phyloP scores from a whole-genome alignment of 2,888 invertebrate species.

The Spatulosminthurus flaviceps region DNA sequence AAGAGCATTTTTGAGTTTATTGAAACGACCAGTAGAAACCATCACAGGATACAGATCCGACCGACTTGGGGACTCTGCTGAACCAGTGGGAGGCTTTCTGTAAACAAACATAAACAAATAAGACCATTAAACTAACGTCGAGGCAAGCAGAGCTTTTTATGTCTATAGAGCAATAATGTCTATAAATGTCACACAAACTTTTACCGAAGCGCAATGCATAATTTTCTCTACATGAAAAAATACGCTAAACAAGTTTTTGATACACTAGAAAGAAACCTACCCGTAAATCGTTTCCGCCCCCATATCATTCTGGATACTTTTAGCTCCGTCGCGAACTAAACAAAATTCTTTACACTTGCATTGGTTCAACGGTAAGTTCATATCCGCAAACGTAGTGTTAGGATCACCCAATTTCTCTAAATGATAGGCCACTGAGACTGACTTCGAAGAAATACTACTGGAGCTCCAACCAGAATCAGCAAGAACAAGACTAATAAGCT shows the following conservation, averaged over 20 bases:
- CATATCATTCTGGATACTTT: constrained; percentile 58
- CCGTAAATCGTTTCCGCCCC: constrained; percentile 48
- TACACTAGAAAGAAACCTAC: no score
- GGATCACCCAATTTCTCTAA: constrained; percentile 62
- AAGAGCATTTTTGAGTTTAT: constrained; percentile 58
- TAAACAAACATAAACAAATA: background rate
- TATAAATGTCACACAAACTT: no score
- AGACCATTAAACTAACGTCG: no score
- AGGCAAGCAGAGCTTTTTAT: no score
- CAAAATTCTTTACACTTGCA: constrained; percentile 62
- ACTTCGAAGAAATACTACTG: constrained; percentile 29
- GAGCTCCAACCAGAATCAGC: constrained; percentile 59
- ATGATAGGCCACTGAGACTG: constrained; percentile 54
- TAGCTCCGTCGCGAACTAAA: constrained; percentile 62
- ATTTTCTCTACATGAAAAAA: no score
- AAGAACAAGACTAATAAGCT: constrained; percentile 54
- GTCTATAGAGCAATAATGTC: no score
- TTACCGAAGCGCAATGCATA: no score
- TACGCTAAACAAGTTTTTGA: no score
- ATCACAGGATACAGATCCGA: constrained; percentile 60
- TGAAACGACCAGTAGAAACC: constrained; percentile 62
- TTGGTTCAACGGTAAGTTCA: constrained; percentile 52
- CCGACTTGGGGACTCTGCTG: constrained; percentile 32
- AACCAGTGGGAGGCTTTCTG: constrained; percentile 13
- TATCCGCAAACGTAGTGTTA: constrained; percentile 51